Evolutionary conservation across 2,797 vertebrate genomes (phyloP).

Genomic region (Sebastes variabilis): DNA sequence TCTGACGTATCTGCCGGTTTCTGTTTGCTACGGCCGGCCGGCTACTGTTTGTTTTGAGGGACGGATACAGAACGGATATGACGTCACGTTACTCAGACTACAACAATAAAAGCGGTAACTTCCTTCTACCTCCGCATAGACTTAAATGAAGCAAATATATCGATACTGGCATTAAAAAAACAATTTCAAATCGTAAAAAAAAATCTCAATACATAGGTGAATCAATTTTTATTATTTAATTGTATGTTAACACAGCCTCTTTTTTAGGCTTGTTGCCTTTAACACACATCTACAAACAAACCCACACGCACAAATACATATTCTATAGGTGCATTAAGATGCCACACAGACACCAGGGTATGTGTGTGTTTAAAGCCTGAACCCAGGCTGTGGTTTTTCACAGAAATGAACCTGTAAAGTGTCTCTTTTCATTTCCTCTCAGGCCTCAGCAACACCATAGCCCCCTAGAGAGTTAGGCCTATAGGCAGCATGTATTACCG

Average conservation of each 20-base stretch:
- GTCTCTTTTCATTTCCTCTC: slow-evolving; percentile 25
- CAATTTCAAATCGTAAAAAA: rapidly evolving
- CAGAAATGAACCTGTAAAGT: slow-evolving; percentile 9
- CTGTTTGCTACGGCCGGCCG: rapidly evolving
- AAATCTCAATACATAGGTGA: no score
- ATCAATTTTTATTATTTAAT: no score
- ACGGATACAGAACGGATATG: no score
- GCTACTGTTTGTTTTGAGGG: no score
- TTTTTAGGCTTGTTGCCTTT: background rate
- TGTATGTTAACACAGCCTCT: no score
- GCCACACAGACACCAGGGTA: background rate
- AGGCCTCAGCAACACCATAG: background rate
- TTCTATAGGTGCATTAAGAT: background rate
- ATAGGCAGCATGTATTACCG: slow-evolving; percentile 8
- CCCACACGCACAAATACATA: background rate
- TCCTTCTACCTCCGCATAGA: no score
- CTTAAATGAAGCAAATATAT: no score
- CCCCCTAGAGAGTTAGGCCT: background rate
- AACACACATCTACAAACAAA: background rate
- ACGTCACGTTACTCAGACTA: no score
- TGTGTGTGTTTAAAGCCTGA: background rate
- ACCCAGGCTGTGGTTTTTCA: slow-evolving; percentile 30
- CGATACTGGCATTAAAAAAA: no score
- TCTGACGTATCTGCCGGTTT: no score
- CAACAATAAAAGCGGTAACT: no score